Conservation (phyloP, 2,888 invertebrate genomes). For the Athalia cordata region DNA sequence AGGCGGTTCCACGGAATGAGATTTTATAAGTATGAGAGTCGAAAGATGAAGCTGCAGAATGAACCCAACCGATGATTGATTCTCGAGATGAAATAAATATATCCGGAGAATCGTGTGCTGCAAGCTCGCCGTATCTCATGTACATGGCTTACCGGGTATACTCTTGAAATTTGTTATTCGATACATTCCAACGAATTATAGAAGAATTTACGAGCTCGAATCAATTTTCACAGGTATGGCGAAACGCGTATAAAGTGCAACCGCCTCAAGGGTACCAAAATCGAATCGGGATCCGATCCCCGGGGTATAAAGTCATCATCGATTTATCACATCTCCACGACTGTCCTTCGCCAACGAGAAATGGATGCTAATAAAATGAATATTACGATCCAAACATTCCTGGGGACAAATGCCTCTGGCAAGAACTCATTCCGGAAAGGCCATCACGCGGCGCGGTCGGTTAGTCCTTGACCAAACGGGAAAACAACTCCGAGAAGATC, state of each 20-base stretch:
- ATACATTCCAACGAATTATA: background rate
- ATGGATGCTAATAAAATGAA: conserved; percentile 24
- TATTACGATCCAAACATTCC: conserved; percentile 24
- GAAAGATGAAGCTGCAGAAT: too few relatives aligned
- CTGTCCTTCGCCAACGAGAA: background rate
- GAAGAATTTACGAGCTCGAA: background rate
- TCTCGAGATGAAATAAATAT: too few relatives aligned
- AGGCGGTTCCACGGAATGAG: too few relatives aligned
- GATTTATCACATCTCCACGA: conserved; percentile 8
- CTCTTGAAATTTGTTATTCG: too few relatives aligned
- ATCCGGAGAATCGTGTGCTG: too few relatives aligned
- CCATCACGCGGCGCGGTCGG: background rate
- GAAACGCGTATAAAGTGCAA: too few relatives aligned
- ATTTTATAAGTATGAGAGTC: too few relatives aligned
- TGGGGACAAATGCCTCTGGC: conserved; percentile 1
- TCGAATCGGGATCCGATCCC: background rate
- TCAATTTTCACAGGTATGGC: too few relatives aligned
- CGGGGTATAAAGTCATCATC: background rate
- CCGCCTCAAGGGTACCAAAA: background rate
- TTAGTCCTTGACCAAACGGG: conserved; percentile 16
- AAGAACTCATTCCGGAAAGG: conserved; percentile 7
- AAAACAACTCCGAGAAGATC: conserved; percentile 28
- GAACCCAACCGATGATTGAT: too few relatives aligned
- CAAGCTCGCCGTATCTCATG: too few relatives aligned
- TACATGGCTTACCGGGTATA: too few relatives aligned